A percentile compares a stretch with the other conserved stretches of the same genome.
phyloP scores from a whole-genome alignment of 2,888 invertebrate species.

The Himalopsyche anomala region DNA sequence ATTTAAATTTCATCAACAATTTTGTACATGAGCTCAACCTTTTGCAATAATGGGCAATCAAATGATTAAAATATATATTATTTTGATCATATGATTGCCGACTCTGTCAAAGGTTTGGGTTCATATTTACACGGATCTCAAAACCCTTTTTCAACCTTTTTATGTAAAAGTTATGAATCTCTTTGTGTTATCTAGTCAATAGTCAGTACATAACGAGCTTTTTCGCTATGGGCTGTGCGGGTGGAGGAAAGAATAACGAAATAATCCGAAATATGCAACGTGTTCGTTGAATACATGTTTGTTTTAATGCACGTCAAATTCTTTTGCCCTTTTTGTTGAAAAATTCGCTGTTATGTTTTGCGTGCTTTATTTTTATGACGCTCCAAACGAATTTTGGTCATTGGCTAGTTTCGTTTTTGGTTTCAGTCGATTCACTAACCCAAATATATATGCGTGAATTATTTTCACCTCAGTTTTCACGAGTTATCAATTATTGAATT shows the following conservation, averaged over 20 bases:
- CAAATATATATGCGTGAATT: too few species aligned
- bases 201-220: neutral
- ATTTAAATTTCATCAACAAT: too few species aligned
- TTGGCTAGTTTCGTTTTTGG: neutral
- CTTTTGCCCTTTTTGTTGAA: conserved; percentile 3
- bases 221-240: neutral
- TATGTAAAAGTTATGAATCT: neutral
- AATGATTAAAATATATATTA: too few species aligned
- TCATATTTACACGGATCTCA: too few species aligned
- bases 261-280: conserved; percentile 31
- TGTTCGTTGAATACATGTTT: conserved; percentile 23
- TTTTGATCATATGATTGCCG: too few species aligned
- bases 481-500: too few species aligned
- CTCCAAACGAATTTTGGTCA: conserved; percentile 17
- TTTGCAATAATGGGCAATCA: too few species aligned
- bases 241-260: conserved; percentile 11
- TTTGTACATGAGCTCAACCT: too few species aligned
- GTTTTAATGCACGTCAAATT: conserved; percentile 1
- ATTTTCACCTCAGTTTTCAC: too few species aligned
- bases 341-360: neutral
- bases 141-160: neutral
- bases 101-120: too few species aligned
- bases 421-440: neutral
- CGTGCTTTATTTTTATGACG: neutral
- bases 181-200: neutral